Conservation (phyloP, 2,888 invertebrate species). For the Conops quadrifasciatus region DNA sequence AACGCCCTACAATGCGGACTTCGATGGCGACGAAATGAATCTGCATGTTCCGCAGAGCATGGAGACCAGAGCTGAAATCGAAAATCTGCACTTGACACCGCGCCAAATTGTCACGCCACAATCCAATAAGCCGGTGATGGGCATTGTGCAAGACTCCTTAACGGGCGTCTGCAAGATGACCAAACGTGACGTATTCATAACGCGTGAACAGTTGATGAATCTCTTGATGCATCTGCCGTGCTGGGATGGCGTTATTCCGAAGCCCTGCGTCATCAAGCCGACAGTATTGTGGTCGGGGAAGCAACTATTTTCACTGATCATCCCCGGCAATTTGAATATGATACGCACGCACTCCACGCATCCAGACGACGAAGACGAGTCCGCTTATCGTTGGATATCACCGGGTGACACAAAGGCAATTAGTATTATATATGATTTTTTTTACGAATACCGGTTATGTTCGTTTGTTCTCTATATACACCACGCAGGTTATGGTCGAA, state of each 20-base stretch:
- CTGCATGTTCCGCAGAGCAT: slow-evolving; percentile 72
- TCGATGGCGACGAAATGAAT: slow-evolving; percentile 78
- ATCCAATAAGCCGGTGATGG: slow-evolving; percentile 87
- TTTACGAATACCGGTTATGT: slow-evolving; percentile 39
- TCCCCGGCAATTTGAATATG: slow-evolving; percentile 91
- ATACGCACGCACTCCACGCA: slow-evolving; percentile 96
- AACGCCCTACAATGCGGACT: slow-evolving; percentile 76
- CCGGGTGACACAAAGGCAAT: slow-evolving; percentile 85
- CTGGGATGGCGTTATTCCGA: slow-evolving; percentile 98
- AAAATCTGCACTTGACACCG: slow-evolving; percentile 71
- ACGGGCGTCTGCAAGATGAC: slow-evolving; percentile 97
- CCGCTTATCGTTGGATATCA: slow-evolving; percentile 97
- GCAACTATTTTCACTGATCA: slow-evolving; percentile 94
- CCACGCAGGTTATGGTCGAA: slow-evolving; percentile 81
- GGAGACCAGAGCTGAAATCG: slow-evolving; percentile 71
- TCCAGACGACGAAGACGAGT: slow-evolving; percentile 94
- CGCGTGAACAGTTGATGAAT: slow-evolving; percentile 97
- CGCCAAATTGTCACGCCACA: slow-evolving; percentile 75
- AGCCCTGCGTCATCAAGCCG: slow-evolving; percentile 81
- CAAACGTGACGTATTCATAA: slow-evolving; percentile 94
- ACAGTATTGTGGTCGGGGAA: slow-evolving; percentile 95
- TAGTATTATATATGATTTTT: neutral
- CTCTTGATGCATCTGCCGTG: slow-evolving; percentile 95
- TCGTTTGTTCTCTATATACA: neutral
- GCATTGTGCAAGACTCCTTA: slow-evolving; percentile 95